These are phyloP conservation scores for Heliconius cydno DNA, from an alignment of 2,888 invertebrate genomes.

Conservation along the genomic window DNA sequence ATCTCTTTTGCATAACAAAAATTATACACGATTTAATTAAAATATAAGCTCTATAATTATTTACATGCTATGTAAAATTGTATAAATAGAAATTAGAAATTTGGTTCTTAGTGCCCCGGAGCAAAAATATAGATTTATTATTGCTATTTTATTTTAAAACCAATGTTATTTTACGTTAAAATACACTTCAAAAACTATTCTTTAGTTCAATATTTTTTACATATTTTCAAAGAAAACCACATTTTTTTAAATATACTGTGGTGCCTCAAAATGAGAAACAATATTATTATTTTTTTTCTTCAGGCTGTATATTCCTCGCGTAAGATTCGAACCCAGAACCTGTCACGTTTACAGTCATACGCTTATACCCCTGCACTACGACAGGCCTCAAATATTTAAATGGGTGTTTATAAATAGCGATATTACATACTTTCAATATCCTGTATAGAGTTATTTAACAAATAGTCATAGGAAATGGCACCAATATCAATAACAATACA, in stretches of 20 bases:
- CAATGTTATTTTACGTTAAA: neutral
- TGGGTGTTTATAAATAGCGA: too few species aligned
- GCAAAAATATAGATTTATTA: neutral
- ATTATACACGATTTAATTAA: conserved; percentile 5
- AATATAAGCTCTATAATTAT: conserved; percentile 3
- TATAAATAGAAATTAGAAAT: neutral
- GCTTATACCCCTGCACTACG: too few species aligned
- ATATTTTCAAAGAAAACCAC: too few species aligned
- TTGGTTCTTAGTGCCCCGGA: neutral
- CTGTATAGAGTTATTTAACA: neutral
- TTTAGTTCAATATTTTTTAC: too few species aligned
- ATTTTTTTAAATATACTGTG: too few species aligned
- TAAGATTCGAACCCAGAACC: too few species aligned
- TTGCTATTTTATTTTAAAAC: neutral
- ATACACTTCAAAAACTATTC: neutral
- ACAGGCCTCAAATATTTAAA: too few species aligned
- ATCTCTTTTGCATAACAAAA: conserved; percentile 14
- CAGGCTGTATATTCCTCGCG: too few species aligned
- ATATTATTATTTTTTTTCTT: too few species aligned
- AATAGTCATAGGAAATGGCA: neutral
- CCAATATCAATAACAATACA: conserved; percentile 1
- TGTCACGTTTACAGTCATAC: too few species aligned
- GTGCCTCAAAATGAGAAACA: too few species aligned
- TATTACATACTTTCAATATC: neutral
- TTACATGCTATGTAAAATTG: neutral